These are phyloP conservation scores for Phyllostomus discolor DNA, from an alignment of 2,113 vertebrate genomes.

Conservation along the genomic window DNA sequence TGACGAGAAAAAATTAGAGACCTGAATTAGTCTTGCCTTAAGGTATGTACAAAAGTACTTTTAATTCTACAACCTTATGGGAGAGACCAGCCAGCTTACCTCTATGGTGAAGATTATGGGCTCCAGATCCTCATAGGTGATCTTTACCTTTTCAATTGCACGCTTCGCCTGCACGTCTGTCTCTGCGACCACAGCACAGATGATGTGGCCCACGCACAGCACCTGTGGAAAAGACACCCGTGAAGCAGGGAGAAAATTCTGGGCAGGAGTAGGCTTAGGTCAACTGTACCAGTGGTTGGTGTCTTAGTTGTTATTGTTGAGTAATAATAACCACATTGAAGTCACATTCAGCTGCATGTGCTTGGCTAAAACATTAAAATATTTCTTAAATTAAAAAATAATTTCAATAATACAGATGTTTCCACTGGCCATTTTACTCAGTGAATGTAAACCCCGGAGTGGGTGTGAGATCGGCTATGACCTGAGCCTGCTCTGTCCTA, in stretches of 20 bases:
- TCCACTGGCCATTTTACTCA: not conserved
- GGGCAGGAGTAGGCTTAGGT: not conserved
- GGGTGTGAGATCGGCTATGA: not conserved
- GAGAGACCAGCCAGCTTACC: slow-evolving; percentile 49
- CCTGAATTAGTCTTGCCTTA: not conserved
- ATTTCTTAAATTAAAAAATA: not conserved
- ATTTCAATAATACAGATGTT: not conserved
- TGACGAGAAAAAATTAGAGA: not conserved
- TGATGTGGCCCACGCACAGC: slow-evolving; percentile 80
- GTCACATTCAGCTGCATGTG: not conserved
- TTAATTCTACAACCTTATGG: not conserved
- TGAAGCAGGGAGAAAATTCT: not conserved
- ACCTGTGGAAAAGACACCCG: slow-evolving; percentile 72
- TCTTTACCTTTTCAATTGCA: slow-evolving; percentile 77
- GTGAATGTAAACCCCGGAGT: not conserved
- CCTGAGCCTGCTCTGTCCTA: not conserved
- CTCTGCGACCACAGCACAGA: slow-evolving; percentile 82
- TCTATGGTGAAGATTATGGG: slow-evolving; percentile 80
- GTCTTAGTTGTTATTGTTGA: not conserved
- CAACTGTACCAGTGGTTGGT: not conserved
- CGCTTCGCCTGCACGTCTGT: slow-evolving; percentile 75
- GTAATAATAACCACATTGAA: not conserved
- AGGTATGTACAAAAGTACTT: not conserved
- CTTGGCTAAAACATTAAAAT: not conserved
- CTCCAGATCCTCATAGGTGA: slow-evolving; percentile 78